Percentiles rank a stretch among this genome's conserved stretches.
phyloP scores from a whole-genome alignment of 2,113 vertebrate genomes.

The Entelurus aequoreus region DNA sequence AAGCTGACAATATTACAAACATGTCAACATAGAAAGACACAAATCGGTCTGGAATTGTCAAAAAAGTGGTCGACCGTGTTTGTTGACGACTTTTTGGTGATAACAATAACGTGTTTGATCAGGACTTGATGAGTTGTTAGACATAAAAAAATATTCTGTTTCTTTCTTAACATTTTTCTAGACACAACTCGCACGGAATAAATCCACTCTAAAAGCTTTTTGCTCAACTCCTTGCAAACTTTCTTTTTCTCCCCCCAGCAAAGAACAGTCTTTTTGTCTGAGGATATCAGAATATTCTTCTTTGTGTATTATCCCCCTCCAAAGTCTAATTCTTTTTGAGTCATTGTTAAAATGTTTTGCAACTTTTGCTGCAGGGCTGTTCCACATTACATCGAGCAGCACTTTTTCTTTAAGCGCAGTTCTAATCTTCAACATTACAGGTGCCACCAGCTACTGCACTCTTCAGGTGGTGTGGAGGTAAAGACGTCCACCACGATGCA shows the following conservation, averaged over 20 bases:
- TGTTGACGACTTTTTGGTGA: too few relatives aligned
- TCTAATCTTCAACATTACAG: not conserved
- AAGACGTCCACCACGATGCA: not conserved
- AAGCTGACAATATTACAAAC: too few relatives aligned
- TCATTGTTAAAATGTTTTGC: not conserved
- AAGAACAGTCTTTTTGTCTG: not conserved
- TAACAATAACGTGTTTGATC: too few relatives aligned
- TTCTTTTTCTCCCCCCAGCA: not conserved
- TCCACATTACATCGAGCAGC: not conserved
- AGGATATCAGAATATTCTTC: not conserved
- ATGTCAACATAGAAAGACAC: too few relatives aligned
- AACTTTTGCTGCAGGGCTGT: not conserved
- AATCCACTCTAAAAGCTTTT: constrained; percentile 1
- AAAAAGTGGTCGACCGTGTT: too few relatives aligned
- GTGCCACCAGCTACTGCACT: not conserved
- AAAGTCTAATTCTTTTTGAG: not conserved
- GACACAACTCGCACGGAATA: not conserved
- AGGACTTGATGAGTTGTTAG: too few relatives aligned
- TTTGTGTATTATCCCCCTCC: not conserved
- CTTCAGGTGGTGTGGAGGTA: not conserved
- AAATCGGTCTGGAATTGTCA: too few relatives aligned
- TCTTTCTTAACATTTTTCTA: not conserved
- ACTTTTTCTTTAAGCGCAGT: not conserved
- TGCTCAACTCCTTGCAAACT: not conserved
- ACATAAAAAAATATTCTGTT: not conserved